Percentiles rank a stretch among this genome's conserved stretches.
These are phyloP conservation scores for Apomyelois bistriatella DNA, from an alignment of 2,888 invertebrate genomes.

Conservation along the genomic window DNA sequence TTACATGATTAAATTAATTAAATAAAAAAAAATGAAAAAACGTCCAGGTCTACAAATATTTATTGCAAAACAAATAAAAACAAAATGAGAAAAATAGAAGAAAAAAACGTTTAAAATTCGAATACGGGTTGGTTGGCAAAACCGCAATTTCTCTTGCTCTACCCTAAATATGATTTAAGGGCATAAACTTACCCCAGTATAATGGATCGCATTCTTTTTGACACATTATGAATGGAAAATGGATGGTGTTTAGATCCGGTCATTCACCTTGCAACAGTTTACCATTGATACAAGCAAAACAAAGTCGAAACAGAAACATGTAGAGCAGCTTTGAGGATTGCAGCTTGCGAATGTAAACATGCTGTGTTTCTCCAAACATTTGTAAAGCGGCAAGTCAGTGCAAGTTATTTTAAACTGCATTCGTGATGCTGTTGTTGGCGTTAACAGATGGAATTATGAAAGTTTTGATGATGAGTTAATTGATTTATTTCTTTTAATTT, in stretches of 20 bases:
- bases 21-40: too few species aligned
- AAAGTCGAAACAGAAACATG: slow-evolving; percentile 14
- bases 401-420: slow-evolving; percentile 8
- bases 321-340: slow-evolving; percentile 24
- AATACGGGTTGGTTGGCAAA: slow-evolving; percentile 2
- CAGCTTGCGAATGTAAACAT: slow-evolving; percentile 65
- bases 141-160: slow-evolving; percentile 7
- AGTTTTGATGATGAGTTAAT: too few species aligned
- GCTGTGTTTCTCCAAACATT: slow-evolving; percentile 54
- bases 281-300: slow-evolving; percentile 11
- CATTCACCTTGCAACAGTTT: slow-evolving; percentile 6
- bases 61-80: neutral
- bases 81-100: neutral
- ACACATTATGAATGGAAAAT: slow-evolving; percentile 11
- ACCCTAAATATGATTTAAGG: slow-evolving; percentile 10
- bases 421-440: neutral
- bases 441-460: neutral
- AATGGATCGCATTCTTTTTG: slow-evolving; percentile 9
- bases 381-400: slow-evolving; percentile 36
- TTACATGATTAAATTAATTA: too few species aligned
- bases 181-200: slow-evolving; percentile 8
- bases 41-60: too few species aligned
- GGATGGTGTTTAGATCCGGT: slow-evolving; percentile 10
- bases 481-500: too few species aligned
- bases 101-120: slow-evolving; percentile 1